Evolutionary conservation across 92 coral and sea anemone species (phyloP).

Genomic region (Porites divaricata): DNA sequence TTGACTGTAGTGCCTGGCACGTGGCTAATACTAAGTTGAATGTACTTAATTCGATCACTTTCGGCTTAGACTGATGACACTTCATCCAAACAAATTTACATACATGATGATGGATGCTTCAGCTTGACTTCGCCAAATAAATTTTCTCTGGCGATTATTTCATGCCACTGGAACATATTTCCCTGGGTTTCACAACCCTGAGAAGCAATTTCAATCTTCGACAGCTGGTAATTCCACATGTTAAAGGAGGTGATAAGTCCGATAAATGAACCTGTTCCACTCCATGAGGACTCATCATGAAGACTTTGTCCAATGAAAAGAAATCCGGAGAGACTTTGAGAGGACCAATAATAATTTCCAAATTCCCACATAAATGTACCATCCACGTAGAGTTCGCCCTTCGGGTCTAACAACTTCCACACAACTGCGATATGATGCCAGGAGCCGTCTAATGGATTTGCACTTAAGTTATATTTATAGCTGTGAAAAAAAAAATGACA

Average conservation of each 20-base stretch:
- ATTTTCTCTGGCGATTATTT: neutral
- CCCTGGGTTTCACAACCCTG: neutral
- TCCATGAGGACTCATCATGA: too few relatives aligned
- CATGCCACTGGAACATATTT: neutral
- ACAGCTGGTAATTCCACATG: neutral
- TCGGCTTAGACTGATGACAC: too few relatives aligned
- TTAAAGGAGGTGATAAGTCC: constrained; percentile 15
- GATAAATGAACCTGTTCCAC: neutral
- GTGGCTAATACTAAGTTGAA: too few relatives aligned
- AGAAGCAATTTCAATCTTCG: neutral
- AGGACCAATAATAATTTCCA: too few relatives aligned
- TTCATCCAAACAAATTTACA: neutral
- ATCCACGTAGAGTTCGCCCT: neutral
- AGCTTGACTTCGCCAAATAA: neutral
- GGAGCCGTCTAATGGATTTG: neutral
- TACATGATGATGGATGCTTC: neutral
- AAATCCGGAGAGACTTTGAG: neutral
- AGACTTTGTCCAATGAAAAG: neutral
- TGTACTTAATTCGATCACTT: too few relatives aligned
- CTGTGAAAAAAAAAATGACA: neutral
- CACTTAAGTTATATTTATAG: too few relatives aligned
- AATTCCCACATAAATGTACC: too few relatives aligned
- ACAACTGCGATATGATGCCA: constrained; percentile 14
- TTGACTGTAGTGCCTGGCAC: too few relatives aligned
- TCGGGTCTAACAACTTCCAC: neutral